These are phyloP conservation scores for Syngnathoides biaculeatus DNA, from an alignment of 2,113 vertebrate genomes.

Conservation along the genomic window DNA sequence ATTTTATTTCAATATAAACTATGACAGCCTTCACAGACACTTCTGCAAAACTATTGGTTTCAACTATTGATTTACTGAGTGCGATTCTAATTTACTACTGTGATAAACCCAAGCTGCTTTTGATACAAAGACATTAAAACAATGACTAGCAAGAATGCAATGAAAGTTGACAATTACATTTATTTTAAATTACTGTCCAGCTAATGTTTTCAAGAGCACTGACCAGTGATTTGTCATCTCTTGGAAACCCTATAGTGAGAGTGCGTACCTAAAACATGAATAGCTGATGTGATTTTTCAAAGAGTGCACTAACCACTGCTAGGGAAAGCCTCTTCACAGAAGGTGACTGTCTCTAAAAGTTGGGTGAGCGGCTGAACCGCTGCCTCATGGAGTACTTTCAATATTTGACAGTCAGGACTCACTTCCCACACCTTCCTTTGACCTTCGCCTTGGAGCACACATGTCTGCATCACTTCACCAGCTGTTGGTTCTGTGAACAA, in stretches of 20 bases:
- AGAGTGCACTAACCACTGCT: constrained; percentile 24
- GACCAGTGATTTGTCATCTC: background rate
- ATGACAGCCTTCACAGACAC: background rate
- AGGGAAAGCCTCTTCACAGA: constrained; percentile 15
- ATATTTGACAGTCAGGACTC: constrained; percentile 78
- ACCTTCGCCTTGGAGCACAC: constrained; percentile 69
- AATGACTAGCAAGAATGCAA: background rate
- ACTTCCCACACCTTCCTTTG: constrained; percentile 82
- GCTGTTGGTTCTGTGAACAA: constrained; percentile 72
- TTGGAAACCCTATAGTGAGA: background rate
- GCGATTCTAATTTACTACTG: background rate
- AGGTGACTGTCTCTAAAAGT: constrained; percentile 67
- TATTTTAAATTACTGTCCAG: background rate
- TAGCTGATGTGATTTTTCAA: background rate
- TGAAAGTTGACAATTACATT: background rate
- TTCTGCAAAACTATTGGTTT: background rate
- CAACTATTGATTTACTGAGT: background rate
- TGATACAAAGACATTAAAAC: background rate
- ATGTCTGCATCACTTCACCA: constrained; percentile 81
- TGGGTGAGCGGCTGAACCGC: constrained; percentile 84
- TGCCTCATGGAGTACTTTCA: constrained; percentile 83
- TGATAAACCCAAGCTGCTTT: background rate
- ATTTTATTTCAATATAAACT: background rate
- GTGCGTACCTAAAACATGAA: background rate
- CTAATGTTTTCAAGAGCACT: background rate